Evolutionary conservation across 2,113 vertebrate genomes (phyloP), one percentile per base, ranked within the genome.

Genomic region (Otocyon megalotis): DNA sequence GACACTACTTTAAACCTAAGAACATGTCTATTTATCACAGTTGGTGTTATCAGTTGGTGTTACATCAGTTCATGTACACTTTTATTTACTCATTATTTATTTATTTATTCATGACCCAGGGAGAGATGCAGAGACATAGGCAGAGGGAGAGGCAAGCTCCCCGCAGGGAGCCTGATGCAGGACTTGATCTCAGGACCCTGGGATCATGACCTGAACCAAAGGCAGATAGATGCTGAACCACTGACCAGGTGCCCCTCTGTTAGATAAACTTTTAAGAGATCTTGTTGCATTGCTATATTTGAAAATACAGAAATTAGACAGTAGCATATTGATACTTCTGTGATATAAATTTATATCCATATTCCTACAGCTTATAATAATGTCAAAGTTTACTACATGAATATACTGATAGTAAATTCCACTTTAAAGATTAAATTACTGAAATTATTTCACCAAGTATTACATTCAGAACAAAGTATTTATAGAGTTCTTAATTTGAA

Each of bases 361-460:
- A 67, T 85, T 15, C 28, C 43, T 71, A 32, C 43, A 97, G 86
- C 67, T 97, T 96, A 65, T 58, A 97, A 90, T 28, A 88, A 67
- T 89, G 14, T 96, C 94, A 93, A 71, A 89, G 56, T 7, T 74
- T 2, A 71, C 82, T 67, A 96, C 32, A 67, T 56, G 48, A 58
- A 89, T 63, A 97, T 56, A 88, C 50, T 43, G 19, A 17, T 95
- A 97, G 92, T 95, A 96, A 97, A 56, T 80, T 76, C 22, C 88
- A 97, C 93, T 94, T 63, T 72, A 86, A 97, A 97, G 84, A 97
- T 97, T 95, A 92, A 95, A 97, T 97, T 77, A 96, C 22, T 85
- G 9, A 69, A 97, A 97, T 93, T 96, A 96, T 71, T 94, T 88
- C 32, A 65, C 56, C 56, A 72, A 56, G 43, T 79, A 76, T 26